Base-by-base conservation (phyloP, 53 echinoderm and acorn worm species). In the Actinopyga echinites region DNA sequence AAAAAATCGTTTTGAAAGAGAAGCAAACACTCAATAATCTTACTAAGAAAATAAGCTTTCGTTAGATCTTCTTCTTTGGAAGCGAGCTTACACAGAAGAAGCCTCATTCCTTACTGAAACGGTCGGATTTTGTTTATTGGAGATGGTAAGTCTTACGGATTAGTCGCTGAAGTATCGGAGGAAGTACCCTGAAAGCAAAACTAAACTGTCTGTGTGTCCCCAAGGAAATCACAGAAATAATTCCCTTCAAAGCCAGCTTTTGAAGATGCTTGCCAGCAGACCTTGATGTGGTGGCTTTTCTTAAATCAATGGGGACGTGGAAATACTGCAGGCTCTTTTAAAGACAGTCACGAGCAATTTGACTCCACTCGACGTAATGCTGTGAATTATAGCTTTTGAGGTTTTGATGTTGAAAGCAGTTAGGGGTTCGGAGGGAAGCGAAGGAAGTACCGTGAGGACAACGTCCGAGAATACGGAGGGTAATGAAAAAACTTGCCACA, bases 341-440 rank as follows among this genome's bases (percentile, higher is more conserved):
- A 34, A 40, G 38, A 71, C 40, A 40, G 71, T 71, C 71, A 71
- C 43, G 43, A 42, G 71, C 71, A 71, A 71, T 71, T 71, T 71
- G 71, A 71, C 42, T 71, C 71, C 71, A 71, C 71, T 71, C 37
- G 24, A 71, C 43, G 71, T 44, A 71, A 71, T 71, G 21, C 44
- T 35, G 71, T 42, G 65, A 71, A 34, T 68, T 40, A 32, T 71
- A 26, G 40, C 40, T 49, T 49, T 49, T 49, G 49, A 49, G 49
- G 15, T 49, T 49, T 49, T 15, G 49, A 49, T 49, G 49, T 49
- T 49, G 49, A 49, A 49, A 49, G 49, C 17, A 17, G 49, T 49
- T 49, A 49, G 49, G 49, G 49, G 49, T 49, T 49, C 49, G 49
- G 49, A 8, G 49, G 49, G 49, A 49, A 49, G 17, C 13, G 9